Base-by-base conservation (phyloP, 2,888 invertebrate species). In the Cerastoderma edule region DNA sequence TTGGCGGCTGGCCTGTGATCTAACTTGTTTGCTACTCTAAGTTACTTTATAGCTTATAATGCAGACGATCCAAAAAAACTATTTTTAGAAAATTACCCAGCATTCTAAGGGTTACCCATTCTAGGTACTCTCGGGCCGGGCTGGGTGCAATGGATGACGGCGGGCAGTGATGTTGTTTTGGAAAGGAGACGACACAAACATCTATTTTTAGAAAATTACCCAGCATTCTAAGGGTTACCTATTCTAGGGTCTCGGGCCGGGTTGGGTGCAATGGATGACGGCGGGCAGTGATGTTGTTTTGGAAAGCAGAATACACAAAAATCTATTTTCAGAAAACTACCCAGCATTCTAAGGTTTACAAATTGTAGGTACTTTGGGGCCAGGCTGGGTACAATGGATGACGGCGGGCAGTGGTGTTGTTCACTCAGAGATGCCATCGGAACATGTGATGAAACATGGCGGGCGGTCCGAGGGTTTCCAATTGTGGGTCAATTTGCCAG, bases 401-500 rank as follows among this genome's bases (percentile, higher is more conserved):
- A 89, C 89, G 5, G 89, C 89, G 6, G 90, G 90, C 6, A 83
- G 86, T 74, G 90, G 90, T n/a, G 84, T 91, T 2, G 80, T 91
- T 8, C 91, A 90, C 74, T 85, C 88, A 10, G 91, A 91, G 72
- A 91, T 91, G 89, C 90, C 91, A 2, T 80, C 87, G 27, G 86
- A 84, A 54, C 84, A 87, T 33, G 48, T 87, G 5, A 56, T 81
- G 67, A 81, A 83, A 67, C 69, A 84, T 54, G 89, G 89, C 16
- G 89, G 89, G 10, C 67, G 73, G 27, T 75, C 81, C 76, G 89
- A 89, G 71, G 89, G 89, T 1, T 89, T 89, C 69, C 89, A 89
- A 66, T 78, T 89, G 2, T 89, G 89, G 89, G 84, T 89, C 56
- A 89, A 89, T 72, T 75, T 89, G 22, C 89, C 88, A n/a, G 80